Evolutionary conservation across 2,888 invertebrate genomes (phyloP), one percentile per base, ranked within the genome.

Genomic region (Andrena bucephala): DNA sequence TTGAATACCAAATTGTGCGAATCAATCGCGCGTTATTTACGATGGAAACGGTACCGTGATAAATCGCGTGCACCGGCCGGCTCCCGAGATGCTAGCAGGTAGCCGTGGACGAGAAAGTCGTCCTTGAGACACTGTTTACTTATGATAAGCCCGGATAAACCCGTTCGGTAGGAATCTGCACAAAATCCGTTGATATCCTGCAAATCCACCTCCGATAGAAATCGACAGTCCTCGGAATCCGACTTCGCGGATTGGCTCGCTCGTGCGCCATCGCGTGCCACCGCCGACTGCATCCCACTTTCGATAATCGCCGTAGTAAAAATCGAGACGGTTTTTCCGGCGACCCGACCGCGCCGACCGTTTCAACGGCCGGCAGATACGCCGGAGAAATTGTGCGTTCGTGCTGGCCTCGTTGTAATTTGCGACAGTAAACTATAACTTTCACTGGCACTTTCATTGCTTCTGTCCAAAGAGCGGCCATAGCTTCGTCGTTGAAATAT

Each of bases 381-480:
- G 33, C 74, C 71, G 74, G 87, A 82, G 87, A 87, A 87, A 87
- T 82, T 85, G 62, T 81, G 67, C 79, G 73, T 67, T 66, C 63
- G 36, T 33, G 31, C 59, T 6, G 57, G 71, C 48, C 57, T 29
- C 70, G 81, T 68, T 73, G 80, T 57, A 81, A 87, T 81, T 87
- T 81, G 80, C 79, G 72, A 81, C 71, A 67, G 79, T 66, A 72
- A 72, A 75, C 77, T 78, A 66, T 72, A 74, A 87, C 87, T 87
- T 87, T 87, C 87, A 87, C 87, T 81, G 63, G 62, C 50, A 87
- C 87, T 87, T 87, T 87, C 87, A 82, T 87, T 77, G 80, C 72
- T 73, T 67, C 66, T 74, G 75, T 83, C 81, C 81, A 81, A 85
- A 82, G 75, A 71, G 67, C 63, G n/a, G 24, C 66, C 60, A 16